A percentile compares a stretch with the other conserved stretches of the same genome.
Evolutionary conservation across 1,140 invertebrate species (phyloP).

Genomic region (Bicyclus anynana): DNA sequence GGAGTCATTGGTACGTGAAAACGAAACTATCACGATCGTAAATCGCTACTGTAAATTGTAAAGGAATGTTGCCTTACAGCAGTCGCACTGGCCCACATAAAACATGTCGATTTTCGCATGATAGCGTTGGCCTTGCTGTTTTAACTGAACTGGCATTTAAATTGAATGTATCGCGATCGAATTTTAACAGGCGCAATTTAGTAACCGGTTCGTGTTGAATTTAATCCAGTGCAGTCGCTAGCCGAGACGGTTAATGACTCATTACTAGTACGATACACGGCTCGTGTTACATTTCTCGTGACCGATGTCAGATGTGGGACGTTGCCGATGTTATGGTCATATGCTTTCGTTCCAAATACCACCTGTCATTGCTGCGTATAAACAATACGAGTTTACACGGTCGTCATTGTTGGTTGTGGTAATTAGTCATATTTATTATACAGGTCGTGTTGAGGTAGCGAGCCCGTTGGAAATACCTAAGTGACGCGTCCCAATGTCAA

Average conservation of each 20-base stretch:
- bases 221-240: conserved; percentile 35
- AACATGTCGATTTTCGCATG: conserved; percentile 71
- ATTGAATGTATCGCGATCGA: conserved; percentile 61
- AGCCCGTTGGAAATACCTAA: no score
- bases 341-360: not conserved
- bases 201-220: conserved; percentile 51
- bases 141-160: conserved; percentile 67
- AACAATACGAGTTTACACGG: no score
- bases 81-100: conserved; percentile 61
- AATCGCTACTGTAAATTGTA: conserved; percentile 65
- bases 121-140: conserved; percentile 68
- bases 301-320: conserved; percentile 10
- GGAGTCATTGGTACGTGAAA: conserved; percentile 65
- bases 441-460: no score
- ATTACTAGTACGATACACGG: conserved; percentile 29
- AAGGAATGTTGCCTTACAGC: conserved; percentile 61
- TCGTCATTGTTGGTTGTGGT: no score
- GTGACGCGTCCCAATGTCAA: no score
- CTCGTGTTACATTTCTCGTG: conserved; percentile 3
- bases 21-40: conserved; percentile 68
- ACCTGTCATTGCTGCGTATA: not conserved
- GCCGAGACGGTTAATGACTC: conserved; percentile 44
- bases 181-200: conserved; percentile 57
- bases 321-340: conserved; percentile 3
- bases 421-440: no score